These are phyloP conservation scores for Amblyopsis rosae DNA, from an alignment of 2,113 vertebrate genomes.

Conservation along the genomic window DNA sequence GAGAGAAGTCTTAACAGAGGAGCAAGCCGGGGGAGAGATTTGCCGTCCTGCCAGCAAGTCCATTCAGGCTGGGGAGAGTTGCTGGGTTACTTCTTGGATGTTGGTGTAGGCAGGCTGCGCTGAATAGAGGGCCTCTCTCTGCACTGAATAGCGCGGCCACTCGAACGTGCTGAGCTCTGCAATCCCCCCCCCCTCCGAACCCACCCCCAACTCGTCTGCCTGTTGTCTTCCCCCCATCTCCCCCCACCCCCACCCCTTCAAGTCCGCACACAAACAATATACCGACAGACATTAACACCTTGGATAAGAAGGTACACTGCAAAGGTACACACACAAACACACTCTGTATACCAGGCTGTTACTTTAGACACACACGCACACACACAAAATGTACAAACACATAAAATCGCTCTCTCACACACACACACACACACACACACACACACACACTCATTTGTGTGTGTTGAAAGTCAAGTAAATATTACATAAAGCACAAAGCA, in stretches of 20 bases:
- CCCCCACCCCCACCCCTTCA: conserved; percentile 15
- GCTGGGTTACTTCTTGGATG: conserved; percentile 72
- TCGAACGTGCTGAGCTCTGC: conserved; percentile 72
- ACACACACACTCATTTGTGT: not conserved
- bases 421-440: not conserved
- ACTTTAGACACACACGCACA: not conserved
- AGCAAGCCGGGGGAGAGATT: not conserved
- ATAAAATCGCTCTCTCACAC: not conserved
- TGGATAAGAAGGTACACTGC: not conserved
- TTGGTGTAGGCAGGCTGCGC: conserved; percentile 58
- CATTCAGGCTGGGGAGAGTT: conserved; percentile 65
- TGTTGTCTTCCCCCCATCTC: conserved; percentile 1
- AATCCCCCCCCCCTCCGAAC: conserved; percentile 27
- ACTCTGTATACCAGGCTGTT: not conserved
- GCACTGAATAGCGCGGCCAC: conserved; percentile 69
- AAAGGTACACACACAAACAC: not conserved
- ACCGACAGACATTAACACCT: conserved; percentile 15
- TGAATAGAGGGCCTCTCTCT: conserved; percentile 73
- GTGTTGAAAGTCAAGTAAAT: not conserved
- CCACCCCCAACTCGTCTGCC: not conserved
- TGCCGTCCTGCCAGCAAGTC: conserved; percentile 53
- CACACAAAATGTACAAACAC: not conserved
- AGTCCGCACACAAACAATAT: conserved; percentile 27
- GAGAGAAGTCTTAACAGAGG: conserved; percentile 23
- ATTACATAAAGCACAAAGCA: not conserved